Base-by-base conservation (phyloP, 1,140 invertebrate genomes). In the Pinna nobilis region DNA sequence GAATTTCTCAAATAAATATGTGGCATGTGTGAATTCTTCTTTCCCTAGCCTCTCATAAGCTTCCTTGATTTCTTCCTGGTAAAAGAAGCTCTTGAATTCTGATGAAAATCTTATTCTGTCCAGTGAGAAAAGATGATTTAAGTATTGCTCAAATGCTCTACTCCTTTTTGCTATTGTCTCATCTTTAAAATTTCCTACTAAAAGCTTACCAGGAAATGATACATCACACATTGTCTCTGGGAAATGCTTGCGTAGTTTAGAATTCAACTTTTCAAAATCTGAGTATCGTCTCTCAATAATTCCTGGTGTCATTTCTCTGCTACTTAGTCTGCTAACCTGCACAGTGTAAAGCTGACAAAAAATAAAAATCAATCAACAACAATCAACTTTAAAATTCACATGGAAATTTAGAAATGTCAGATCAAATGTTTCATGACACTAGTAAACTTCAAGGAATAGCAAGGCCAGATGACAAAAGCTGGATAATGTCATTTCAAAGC, bases 131-230 rank as follows among this genome's bases (percentile, higher is more conserved):
- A 94, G 86, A 78, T 93, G 90, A 32, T 91, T 90, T 25, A 95
- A 84, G 35, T 94, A 90, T 70, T 88, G 87, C 80, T 94, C 93
- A 90, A 95, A 95, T n/a, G 92, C 92, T 11, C 90, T 85, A 85
- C 93, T 93, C 83, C 94, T 90, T 51, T 90, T 89, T 9, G 92
- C 91, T 78, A 95, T 95, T 37, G 94, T 89, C 74, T 92, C 92
- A 30, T 92, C 90, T 47, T 92, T 92, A 86, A 95, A 95, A 86
- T 95, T 95, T 1, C 94, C 94, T 55, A 94, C 87, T 11, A 95
- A 81, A 69, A 92, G 89, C 89, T 95, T 95, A 81, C 92, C 93
- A 7, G 94, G 94, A 88, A 95, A 95, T 63, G 90, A 87, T 6
- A 94, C 84, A 47, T 85, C 87, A 60, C 85, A 85, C 85, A 95